A percentile compares a stretch with the other conserved stretches of the same genome.
These are phyloP conservation scores for Polyodon spathula DNA, from an alignment of 2,113 vertebrate genomes.

Conservation along the genomic window DNA sequence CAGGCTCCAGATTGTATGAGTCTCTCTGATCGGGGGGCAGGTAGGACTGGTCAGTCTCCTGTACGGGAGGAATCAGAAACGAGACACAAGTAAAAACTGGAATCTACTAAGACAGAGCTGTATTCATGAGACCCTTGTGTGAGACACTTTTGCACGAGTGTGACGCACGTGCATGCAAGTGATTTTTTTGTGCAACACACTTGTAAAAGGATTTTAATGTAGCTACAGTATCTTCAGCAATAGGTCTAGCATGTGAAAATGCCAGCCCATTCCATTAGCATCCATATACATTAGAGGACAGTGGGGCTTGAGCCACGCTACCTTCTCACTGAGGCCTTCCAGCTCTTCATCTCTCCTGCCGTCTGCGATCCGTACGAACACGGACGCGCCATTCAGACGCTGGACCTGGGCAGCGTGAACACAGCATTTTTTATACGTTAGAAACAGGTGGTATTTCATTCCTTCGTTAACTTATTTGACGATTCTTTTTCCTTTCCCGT, in stretches of 20 bases:
- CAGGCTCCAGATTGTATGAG: constrained; percentile 11
- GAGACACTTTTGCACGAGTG: too few species aligned
- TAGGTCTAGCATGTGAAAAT: too few species aligned
- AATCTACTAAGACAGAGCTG: not conserved
- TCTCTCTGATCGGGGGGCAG: constrained; percentile 20
- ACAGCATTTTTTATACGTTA: not conserved
- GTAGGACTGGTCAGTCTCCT: constrained; percentile 23
- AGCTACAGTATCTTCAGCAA: too few species aligned
- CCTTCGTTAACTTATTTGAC: too few species aligned
- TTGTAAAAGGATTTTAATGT: too few species aligned
- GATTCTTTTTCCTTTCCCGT: too few species aligned
- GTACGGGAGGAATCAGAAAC: not conserved
- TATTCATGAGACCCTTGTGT: too few species aligned
- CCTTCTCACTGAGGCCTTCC: not conserved
- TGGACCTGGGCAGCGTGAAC: constrained; percentile 15
- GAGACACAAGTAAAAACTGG: not conserved
- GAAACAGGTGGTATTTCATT: too few species aligned
- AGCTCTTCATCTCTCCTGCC: constrained; percentile 25
- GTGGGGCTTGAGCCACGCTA: not conserved
- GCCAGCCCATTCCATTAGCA: too few species aligned
- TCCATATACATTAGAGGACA: too few species aligned
- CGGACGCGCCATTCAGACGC: constrained; percentile 19
- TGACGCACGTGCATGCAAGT: too few species aligned
- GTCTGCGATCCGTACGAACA: constrained; percentile 28
- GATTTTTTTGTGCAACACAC: too few species aligned